Evolutionary conservation across 2,888 invertebrate genomes (phyloP).

Genomic region (Hirtodrosophila duncani): DNA sequence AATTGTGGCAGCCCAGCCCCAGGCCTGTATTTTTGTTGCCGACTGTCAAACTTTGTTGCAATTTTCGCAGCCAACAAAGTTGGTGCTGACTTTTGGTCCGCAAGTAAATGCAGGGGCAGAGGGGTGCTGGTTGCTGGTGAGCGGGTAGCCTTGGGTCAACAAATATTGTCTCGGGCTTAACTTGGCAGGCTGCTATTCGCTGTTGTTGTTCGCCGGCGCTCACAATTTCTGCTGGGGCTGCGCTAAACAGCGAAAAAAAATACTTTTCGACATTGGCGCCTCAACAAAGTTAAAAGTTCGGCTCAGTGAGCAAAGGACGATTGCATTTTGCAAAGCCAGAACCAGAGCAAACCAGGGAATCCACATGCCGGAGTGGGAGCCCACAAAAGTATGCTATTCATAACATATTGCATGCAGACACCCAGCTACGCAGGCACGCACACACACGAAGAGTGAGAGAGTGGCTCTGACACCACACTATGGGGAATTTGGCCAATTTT

Average conservation of each 20-base stretch:
- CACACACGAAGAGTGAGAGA: no score
- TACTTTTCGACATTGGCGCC: conserved; percentile 40
- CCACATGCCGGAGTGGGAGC: no score
- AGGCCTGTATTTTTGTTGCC: conserved; percentile 29
- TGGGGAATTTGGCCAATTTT: no score
- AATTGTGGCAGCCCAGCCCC: conserved; percentile 31
- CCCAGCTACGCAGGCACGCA: background rate
- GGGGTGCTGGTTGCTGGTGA: no score
- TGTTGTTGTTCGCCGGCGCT: conserved; percentile 20
- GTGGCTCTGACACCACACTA: no score
- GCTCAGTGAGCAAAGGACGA: no score
- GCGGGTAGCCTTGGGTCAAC: conserved; percentile 29
- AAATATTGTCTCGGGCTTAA: conserved; percentile 39
- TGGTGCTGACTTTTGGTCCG: conserved; percentile 5
- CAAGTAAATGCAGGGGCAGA: conserved; percentile 12
- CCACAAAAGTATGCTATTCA: conserved; percentile 26
- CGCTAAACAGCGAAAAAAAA: conserved; percentile 32
- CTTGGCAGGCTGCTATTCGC: conserved; percentile 19
- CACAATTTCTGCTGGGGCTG: conserved; percentile 27
- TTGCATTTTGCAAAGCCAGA: no score
- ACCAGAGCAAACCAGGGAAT: conserved; percentile 5
- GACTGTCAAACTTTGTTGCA: conserved; percentile 32
- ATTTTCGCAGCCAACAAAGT: conserved; percentile 28
- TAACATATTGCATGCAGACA: background rate
- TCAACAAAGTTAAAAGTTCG: conserved; percentile 31